Conservation (phyloP, 2,797 vertebrate genomes). For the Arnoldichthys spilopterus region DNA sequence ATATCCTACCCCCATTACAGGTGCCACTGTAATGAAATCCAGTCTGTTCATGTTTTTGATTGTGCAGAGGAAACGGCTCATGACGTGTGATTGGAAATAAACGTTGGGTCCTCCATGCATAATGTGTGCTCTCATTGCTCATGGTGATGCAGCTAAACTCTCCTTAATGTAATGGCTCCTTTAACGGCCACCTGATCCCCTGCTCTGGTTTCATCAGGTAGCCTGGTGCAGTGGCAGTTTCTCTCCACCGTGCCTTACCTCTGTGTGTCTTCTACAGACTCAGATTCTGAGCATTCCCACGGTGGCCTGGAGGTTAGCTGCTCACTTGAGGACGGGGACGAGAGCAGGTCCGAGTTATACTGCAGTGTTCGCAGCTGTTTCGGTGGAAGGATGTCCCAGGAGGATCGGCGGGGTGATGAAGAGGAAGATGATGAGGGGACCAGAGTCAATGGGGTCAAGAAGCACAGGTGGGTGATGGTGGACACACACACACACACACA, state of each 20-base stretch:
- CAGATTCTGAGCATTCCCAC: slow-evolving; percentile 88
- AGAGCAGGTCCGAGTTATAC: slow-evolving; percentile 74
- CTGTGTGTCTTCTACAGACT: slow-evolving; percentile 79
- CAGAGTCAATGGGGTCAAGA: slow-evolving; percentile 88
- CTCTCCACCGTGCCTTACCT: slow-evolving; percentile 43
- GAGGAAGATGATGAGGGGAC: slow-evolving; percentile 73
- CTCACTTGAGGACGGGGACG: slow-evolving; percentile 81
- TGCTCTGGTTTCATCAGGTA: slow-evolving; percentile 80
- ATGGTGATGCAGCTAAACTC: slow-evolving; percentile 7
- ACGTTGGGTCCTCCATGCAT: too few species aligned
- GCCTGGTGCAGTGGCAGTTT: slow-evolving; percentile 27
- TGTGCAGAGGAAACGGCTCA: too few species aligned
- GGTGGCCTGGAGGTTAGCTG: slow-evolving; percentile 87
- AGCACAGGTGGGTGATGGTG: slow-evolving; percentile 84
- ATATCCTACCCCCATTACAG: too few species aligned
- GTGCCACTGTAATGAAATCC: too few species aligned
- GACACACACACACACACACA: too few species aligned
- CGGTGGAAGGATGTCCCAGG: slow-evolving; percentile 79
- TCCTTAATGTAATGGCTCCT: slow-evolving; percentile 51
- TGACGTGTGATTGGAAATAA: background rate
- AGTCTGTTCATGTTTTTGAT: too few species aligned
- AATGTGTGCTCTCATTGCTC: background rate
- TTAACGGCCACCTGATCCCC: slow-evolving; percentile 74
- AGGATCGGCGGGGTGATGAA: slow-evolving; percentile 80
- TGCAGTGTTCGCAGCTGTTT: slow-evolving; percentile 69